Base-by-base conservation (phyloP, 1,140 invertebrate genomes). In the Eufriesea mexicana region DNA sequence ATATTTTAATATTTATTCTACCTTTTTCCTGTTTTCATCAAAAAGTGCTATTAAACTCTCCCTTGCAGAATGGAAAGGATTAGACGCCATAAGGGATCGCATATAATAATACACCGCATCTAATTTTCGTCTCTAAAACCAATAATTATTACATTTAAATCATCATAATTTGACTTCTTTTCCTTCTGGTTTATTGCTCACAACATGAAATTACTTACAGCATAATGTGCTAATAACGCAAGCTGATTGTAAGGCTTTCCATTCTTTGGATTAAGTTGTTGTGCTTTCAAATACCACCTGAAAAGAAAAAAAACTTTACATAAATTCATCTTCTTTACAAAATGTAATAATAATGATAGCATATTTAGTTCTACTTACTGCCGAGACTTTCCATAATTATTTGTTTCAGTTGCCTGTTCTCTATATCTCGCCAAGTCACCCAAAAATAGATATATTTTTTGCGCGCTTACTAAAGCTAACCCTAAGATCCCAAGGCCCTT, bases 71-170 rank as follows among this genome's bases (percentile, higher is more conserved):
- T 97, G 96, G 91, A 99, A 97, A 16, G 98, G 98, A 95, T 98
- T 99, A 28, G 98, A 98, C 55, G 98, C 97, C 95, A 98, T 97
- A 74, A 99, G 95, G 94, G 98, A 98, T 89, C 98, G 95, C 96
- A 99, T 98, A 92, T 99, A 99, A 93, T 98, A 99, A 94, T 99
- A 99, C 20, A 99, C 98, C n/a, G 98, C 98, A 94, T 99, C 98
- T 75, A 99, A 95, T 95, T 98, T 98, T 91, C 98, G 95, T 94
- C 97, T 97, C 98, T 99, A 94, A 80, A 96, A 87, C 72, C 8
- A 47, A 70, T 75, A 64, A 55, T 68, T n/a, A n/a, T n/a, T 6
- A 68, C 12, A 23, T 45, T 47, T 16, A 23, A 75, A 28, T 57
- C 14, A 5, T 6, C n/a, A n/a, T 2, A 49, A 66, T 64, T 67